Percentiles rank a stretch among this genome's conserved stretches.
These are phyloP conservation scores for Heliconius hewitsoni DNA, from an alignment of 1,140 invertebrate species.

Conservation along the genomic window DNA sequence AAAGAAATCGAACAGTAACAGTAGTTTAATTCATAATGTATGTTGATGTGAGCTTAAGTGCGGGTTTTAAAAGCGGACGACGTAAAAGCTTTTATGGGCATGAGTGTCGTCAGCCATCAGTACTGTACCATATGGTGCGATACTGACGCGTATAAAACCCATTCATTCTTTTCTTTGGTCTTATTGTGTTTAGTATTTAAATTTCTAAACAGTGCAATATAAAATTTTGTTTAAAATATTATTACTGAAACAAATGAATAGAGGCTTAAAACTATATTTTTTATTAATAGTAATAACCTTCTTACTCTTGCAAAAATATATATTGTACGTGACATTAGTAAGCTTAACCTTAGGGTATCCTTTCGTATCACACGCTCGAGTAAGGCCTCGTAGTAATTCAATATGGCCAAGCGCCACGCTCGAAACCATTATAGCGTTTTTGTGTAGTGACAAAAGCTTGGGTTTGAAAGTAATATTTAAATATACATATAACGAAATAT, in stretches of 20 bases:
- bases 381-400: constrained; percentile 72
- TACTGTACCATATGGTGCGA: constrained; percentile 66
- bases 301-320: neutral
- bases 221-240: neutral
- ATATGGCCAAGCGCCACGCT: constrained; percentile 71
- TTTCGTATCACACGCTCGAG: constrained; percentile 67
- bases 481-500: neutral
- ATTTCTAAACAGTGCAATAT: neutral
- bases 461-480: constrained; percentile 2
- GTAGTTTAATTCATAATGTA: constrained; percentile 26
- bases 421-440: constrained; percentile 56
- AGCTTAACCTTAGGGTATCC: constrained; percentile 58
- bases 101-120: constrained; percentile 60
- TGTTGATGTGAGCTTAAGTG: constrained; percentile 30
- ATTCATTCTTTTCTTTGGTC: constrained; percentile 13
- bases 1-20: constrained; percentile 31
- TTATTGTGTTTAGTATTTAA: constrained; percentile 1
- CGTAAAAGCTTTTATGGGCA: constrained; percentile 71
- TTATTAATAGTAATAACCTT: neutral
- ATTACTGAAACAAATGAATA: neutral
- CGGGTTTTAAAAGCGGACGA: constrained; percentile 48
- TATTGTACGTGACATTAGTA: constrained; percentile 48
- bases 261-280: neutral
- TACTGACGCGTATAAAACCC: constrained; percentile 57
- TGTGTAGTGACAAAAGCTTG: constrained; percentile 28